Evolutionary conservation across 2,888 invertebrate species (phyloP), one percentile per base, ranked within the genome.

Genomic region (Chymomyza procnemis): DNA sequence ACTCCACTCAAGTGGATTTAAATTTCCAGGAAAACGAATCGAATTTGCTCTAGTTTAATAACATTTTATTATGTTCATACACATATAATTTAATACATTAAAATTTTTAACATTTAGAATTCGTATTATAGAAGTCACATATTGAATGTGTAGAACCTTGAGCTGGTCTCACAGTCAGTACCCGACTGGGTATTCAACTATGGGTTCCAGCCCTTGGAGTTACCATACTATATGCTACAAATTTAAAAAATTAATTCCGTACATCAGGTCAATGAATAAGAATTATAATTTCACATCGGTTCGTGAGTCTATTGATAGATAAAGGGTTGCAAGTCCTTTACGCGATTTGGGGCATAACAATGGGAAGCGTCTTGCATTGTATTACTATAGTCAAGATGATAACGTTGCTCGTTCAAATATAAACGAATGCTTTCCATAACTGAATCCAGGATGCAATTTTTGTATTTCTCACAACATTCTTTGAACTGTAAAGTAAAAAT

Each of bases 311-410:
- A 12, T n/a, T n/a, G n/a, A 18, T n/a, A 50, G 6, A 1, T 8
- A 19, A 50, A 8, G n/a, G 64, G 21, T 19, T 46, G 5, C 9
- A 50, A 59, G 16, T 60, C 64, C 0, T 3, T 6, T 12, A 30
- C 1, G n/a, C 59, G 30, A n/a, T 57, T 22, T 3, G 66, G 61
- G 47, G 71, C 12, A 60, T 71, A 73, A 4, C 66, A 55, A 50
- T 64, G 71, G 61, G 66, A 73, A 5, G 59, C 60, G 21, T 61
- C 22, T 4, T 21, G 55, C 14, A 61, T 18, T 4, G n/a, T 14
- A 9, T 47, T 14, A 2, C 34, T 26, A 21, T 64, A 50, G 9
- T 5, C 21, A 14, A 64, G 66, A 8, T 64, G 47, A 19, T 26
- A 22, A 16, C 61, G 46, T 46, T 68, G 52, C 1, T 54, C 21